Conservation (phyloP, 2,888 invertebrate genomes). For the Phyto melanocephala region DNA sequence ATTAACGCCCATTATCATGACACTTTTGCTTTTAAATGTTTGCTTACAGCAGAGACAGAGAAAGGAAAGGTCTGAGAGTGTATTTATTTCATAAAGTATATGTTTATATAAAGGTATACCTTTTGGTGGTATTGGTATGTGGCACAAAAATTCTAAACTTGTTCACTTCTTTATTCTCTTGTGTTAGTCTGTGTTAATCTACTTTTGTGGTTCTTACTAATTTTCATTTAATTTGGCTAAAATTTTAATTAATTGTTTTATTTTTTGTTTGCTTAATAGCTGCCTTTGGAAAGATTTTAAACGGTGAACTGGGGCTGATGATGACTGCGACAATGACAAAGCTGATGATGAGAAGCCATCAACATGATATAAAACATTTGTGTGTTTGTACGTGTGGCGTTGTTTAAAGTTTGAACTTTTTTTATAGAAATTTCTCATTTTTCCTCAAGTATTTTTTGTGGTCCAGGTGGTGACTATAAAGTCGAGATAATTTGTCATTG, state of each 20-base stretch:
- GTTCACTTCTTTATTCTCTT: too few species aligned
- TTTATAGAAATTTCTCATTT: neutral
- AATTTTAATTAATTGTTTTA: conserved; percentile 62
- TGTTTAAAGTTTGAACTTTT: neutral
- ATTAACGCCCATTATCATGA: conserved; percentile 36
- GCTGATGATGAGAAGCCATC: conserved; percentile 44
- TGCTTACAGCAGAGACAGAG: too few species aligned
- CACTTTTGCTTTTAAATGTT: conserved; percentile 29
- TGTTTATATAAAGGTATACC: neutral
- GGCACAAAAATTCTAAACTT: too few species aligned
- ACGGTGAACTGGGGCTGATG: neutral
- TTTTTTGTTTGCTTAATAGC: neutral
- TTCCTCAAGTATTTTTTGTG: conserved; percentile 54
- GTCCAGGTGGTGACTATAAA: conserved; percentile 63
- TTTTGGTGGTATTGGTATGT: neutral
- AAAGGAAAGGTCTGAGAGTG: neutral
- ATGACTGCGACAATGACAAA: conserved; percentile 2
- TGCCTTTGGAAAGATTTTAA: conserved; percentile 17
- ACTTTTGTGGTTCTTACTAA: conserved; percentile 49
- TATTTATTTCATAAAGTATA: neutral
- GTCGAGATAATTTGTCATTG: conserved; percentile 62
- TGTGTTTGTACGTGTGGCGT: conserved; percentile 3
- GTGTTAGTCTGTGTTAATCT: neutral
- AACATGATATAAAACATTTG: conserved; percentile 58
- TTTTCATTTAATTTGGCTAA: conserved; percentile 63